Percentiles rank a stretch among this genome's conserved stretches.
These are phyloP conservation scores for Melieria omissa DNA, from an alignment of 2,888 invertebrate genomes.

Conservation along the genomic window DNA sequence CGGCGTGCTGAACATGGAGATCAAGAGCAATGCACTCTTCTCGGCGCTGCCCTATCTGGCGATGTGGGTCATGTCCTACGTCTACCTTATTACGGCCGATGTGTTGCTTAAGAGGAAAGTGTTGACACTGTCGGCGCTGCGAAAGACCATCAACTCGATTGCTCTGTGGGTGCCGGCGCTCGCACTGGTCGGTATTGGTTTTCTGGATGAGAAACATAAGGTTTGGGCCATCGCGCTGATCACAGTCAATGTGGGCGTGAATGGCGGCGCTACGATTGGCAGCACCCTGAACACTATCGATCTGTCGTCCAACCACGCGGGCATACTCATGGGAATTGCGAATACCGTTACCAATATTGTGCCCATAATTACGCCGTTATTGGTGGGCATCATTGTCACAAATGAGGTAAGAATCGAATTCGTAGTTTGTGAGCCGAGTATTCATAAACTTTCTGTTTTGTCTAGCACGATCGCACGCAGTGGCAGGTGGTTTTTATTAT, in stretches of 20 bases:
- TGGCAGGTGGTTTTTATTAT: slow-evolving; percentile 82
- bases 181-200: slow-evolving; percentile 69
- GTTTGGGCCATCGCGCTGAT: slow-evolving; percentile 68
- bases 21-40: slow-evolving; percentile 69
- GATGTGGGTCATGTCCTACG: slow-evolving; percentile 66
- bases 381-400: slow-evolving; percentile 69
- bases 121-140: slow-evolving; percentile 58
- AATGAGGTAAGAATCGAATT: slow-evolving; percentile 45
- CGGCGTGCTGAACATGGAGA: slow-evolving; percentile 71
- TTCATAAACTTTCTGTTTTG: background rate
- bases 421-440: background rate
- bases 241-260: slow-evolving; percentile 68
- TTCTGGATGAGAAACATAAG: slow-evolving; percentile 63
- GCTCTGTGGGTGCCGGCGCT: slow-evolving; percentile 69
- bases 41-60: slow-evolving; percentile 70
- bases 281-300: slow-evolving; percentile 70
- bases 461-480: slow-evolving; percentile 68
- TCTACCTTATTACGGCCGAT: slow-evolving; percentile 67
- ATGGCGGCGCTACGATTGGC: slow-evolving; percentile 68
- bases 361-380: slow-evolving; percentile 71
- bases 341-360: slow-evolving; percentile 71
- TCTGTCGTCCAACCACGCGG: slow-evolving; percentile 74
- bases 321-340: slow-evolving; percentile 73
- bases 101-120: slow-evolving; percentile 63
- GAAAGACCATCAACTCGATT: slow-evolving; percentile 58